Percentiles rank a stretch among this genome's conserved stretches.
Evolutionary conservation across 2,797 vertebrate species (phyloP).

Genomic region (Botia kubotai): DNA sequence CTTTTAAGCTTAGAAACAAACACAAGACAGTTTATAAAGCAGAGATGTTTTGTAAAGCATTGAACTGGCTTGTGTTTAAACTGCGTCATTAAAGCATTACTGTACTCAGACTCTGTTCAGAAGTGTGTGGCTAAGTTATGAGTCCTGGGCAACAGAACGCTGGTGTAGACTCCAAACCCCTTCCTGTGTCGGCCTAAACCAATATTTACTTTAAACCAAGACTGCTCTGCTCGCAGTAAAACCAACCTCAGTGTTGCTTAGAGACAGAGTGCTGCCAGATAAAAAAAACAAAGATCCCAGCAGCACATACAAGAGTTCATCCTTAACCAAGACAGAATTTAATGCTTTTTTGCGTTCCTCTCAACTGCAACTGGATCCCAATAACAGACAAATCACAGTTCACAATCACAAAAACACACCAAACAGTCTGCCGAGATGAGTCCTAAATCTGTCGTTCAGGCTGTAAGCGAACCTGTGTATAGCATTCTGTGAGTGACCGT

Average conservation of each 20-base stretch:
- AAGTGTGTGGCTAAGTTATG: slow-evolving; percentile 47
- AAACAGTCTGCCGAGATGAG: neutral
- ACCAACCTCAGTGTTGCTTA: slow-evolving; percentile 61
- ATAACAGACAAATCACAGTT: slow-evolving; percentile 36
- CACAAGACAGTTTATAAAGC: slow-evolving; percentile 4
- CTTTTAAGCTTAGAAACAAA: neutral
- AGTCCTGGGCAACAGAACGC: slow-evolving; percentile 43
- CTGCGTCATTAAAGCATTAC: slow-evolving; percentile 1
- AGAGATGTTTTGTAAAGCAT: slow-evolving; percentile 1
- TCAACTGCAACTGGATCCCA: slow-evolving; percentile 6
- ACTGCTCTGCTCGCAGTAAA: slow-evolving; percentile 54
- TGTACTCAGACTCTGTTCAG: slow-evolving; percentile 12
- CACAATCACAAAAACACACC: slow-evolving; percentile 12
- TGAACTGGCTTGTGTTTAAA: neutral
- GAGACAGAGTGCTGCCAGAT: slow-evolving; percentile 57
- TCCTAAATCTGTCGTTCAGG: neutral
- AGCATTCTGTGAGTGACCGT: neutral
- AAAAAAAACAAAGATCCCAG: slow-evolving; percentile 47
- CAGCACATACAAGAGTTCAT: slow-evolving; percentile 47
- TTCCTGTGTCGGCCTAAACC: slow-evolving; percentile 64
- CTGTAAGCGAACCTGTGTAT: neutral
- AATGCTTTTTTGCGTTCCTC: slow-evolving; percentile 45
- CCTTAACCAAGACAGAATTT: slow-evolving; percentile 49
- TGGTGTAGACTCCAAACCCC: slow-evolving; percentile 47
- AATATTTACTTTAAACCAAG: slow-evolving; percentile 67